Base-by-base conservation (phyloP, 2,113 vertebrate species). In the Podarcis muralis region DNA sequence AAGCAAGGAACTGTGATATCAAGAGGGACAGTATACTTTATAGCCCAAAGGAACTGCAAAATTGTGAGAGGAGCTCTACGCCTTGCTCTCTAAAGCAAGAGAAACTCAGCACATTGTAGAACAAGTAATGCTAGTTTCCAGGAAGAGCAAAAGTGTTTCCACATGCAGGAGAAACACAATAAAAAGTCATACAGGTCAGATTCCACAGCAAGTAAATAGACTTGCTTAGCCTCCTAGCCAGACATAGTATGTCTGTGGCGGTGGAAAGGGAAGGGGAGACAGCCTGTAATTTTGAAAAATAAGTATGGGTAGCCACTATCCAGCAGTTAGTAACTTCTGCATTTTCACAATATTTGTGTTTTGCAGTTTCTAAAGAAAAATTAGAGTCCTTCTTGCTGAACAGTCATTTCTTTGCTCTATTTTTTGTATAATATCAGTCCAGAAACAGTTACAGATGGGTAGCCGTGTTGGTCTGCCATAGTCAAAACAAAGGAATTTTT, bases 141-240 rank as follows among this genome's bases (percentile, higher is more conserved):
- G 69, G 85, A 96, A 94, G 83, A 84, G 81, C 35, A 87, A 93
- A 92, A 90, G 72, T 87, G 22, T 81, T 86, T 87, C n/a, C 87
- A 72, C 77, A 74, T 57, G 85, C 0, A 93, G 37, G 43, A 95
- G 75, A 1, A 75, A 88, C 69, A 88, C 84, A 94, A 90, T 35
- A n/a, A 88, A 88, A 84, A 94, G 79, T 66, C 3, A 0, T 27
- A 59, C 30, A 85, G 86, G 86, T 94, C 90, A 93, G 62, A 76
- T 88, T 87, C 2, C 4, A 88, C 93, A 83, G 91, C 57, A 91
- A 62, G 59, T 62, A 62, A 62, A 62, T 85, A 85, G 91, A 87
- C 86, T 93, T 90, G 87, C 87, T 83, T 95, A 65, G 92, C 87
- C 88, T 91, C 88, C 85, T 79, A 40, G 80, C 7, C 90, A 93